Evolutionary conservation across 1,140 invertebrate genomes (phyloP), one percentile per base, ranked within the genome.

Genomic region (Drosophila kikkawai): DNA sequence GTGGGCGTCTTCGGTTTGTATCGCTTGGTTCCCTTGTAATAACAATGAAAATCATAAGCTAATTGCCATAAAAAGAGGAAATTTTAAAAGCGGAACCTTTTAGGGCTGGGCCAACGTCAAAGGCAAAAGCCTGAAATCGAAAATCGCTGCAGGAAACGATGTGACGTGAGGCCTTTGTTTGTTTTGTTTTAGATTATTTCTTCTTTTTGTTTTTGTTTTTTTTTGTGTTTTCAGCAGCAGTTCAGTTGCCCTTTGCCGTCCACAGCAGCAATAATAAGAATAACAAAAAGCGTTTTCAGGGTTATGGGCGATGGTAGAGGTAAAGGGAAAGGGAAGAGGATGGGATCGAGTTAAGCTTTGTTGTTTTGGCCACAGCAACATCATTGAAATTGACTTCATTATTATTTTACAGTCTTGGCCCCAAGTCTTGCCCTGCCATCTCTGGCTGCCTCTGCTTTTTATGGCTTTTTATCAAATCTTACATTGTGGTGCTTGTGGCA

Each of bases 301-400:
- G 64, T 67, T 67, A 55, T 55, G 53, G 34, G 51, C 26, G 22
- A 34, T 19, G 37, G 26, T 29, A 63, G 29, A 12, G 39, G 29
- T 22, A 7, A 42, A 8, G 22, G 12, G 12, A 4, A 37, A 7
- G 1, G 7, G 4, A 12, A 15, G 41, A 37, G 34, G 34, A 32
- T 45, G 29, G 66, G 64, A 70, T 70, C 63, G 63, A 70, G 67
- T 70, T 70, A 68, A 68, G 67, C 63, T 70, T 48, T 77, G 64
- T 57, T 61, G 57, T 56, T 59, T 59, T 70, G 57, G 75, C 59
- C 59, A 64, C 61, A 82, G 50, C 53, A 85, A 53, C 61, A 69
- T 79, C 83, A 87, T 87, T 87, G 80, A 87, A 87, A 88, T 87
- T 88, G 83, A 88, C 83, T 87, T 87, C 80, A 88, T 87, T 87